Percentiles rank a stretch among this genome's conserved stretches.
Evolutionary conservation across 2,888 invertebrate genomes (phyloP).

Genomic region (Dioctria rufipes): DNA sequence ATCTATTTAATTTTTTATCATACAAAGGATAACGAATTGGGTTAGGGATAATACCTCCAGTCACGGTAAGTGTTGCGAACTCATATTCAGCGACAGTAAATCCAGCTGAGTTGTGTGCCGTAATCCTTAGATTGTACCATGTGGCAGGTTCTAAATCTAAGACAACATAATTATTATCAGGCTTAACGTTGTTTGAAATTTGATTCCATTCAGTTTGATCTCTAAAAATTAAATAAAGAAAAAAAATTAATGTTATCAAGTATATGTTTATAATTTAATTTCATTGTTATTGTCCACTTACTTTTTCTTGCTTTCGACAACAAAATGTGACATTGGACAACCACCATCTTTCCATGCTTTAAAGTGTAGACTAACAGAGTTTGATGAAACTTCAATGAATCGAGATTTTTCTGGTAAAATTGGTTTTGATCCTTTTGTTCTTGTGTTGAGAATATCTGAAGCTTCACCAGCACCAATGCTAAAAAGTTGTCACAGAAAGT

Average conservation of each 20-base stretch:
- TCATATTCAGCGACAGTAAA: constrained; percentile 96
- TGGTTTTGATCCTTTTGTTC: constrained; percentile 94
- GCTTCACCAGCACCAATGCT: constrained; percentile 94
- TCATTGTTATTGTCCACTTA: constrained; percentile 69
- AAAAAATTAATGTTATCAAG: constrained; percentile 33
- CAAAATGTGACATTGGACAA: constrained; percentile 95
- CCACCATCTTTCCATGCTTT: constrained; percentile 96
- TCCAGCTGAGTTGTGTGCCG: constrained; percentile 96
- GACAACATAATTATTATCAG: constrained; percentile 91
- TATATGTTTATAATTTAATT: too few relatives aligned
- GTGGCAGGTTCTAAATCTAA: constrained; percentile 93
- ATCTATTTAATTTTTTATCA: constrained; percentile 9
- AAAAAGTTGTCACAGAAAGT: constrained; percentile 25
- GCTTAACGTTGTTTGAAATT: constrained; percentile 93
- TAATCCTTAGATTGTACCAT: constrained; percentile 93
- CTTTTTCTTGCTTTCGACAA: constrained; percentile 95
- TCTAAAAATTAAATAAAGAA: constrained; percentile 70
- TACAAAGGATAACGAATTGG: constrained; percentile 7
- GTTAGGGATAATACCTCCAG: constrained; percentile 82
- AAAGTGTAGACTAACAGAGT: constrained; percentile 91
- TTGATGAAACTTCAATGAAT: constrained; percentile 94
- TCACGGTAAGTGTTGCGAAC: constrained; percentile 93
- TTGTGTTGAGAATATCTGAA: constrained; percentile 89
- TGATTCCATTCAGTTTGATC: constrained; percentile 93
- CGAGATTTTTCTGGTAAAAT: constrained; percentile 91